A percentile compares a stretch with the other conserved stretches of the same genome.
Evolutionary conservation across 2,113 vertebrate species (phyloP).

Genomic region (Carassius carassius): DNA sequence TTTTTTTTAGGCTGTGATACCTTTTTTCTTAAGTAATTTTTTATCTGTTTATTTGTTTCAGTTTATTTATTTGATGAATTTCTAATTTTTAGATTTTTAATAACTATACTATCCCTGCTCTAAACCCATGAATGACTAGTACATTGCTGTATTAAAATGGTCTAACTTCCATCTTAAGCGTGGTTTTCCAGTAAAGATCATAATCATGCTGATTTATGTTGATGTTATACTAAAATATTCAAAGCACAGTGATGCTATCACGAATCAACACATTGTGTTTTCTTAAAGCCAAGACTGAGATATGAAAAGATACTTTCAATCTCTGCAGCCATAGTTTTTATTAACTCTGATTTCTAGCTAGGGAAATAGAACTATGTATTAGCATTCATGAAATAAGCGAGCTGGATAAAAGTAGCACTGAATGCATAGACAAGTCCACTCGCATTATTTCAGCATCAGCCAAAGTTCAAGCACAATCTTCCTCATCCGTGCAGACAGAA

Average conservation of each 20-base stretch:
- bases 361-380: constrained; percentile 60
- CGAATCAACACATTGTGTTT: constrained; percentile 33
- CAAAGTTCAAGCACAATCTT: constrained; percentile 54
- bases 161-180: not conserved
- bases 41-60: no score
- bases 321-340: constrained; percentile 40
- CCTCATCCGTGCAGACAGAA: constrained; percentile 19
- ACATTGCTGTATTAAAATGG: not conserved
- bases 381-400: constrained; percentile 57
- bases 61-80: no score
- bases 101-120: no score
- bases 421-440: constrained; percentile 59
- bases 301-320: constrained; percentile 67
- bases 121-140: no score
- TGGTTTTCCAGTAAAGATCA: not conserved
- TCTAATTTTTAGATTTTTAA: no score
- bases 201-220: constrained; percentile 22
- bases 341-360: constrained; percentile 58
- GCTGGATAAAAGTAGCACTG: constrained; percentile 55
- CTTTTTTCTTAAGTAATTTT: no score
- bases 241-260: constrained; percentile 10
- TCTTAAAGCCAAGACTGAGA: constrained; percentile 42
- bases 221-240: constrained; percentile 33
- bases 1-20: no score
- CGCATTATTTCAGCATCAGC: not conserved